These are phyloP conservation scores for Phalanger gymnotis DNA, from an alignment of 2,797 vertebrate species.

Conservation along the genomic window DNA sequence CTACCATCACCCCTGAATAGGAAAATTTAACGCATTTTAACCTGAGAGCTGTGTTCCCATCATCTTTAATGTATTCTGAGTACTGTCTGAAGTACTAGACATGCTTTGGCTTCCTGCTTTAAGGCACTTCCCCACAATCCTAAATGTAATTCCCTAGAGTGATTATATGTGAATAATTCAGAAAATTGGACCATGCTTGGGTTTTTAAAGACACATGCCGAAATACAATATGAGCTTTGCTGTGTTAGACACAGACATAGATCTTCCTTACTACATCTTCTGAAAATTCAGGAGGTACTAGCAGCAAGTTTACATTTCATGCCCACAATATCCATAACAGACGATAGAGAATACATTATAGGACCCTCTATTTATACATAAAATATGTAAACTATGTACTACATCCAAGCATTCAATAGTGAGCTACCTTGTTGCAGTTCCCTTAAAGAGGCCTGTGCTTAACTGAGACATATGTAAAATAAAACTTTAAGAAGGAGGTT, in stretches of 20 bases:
- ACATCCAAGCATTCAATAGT: not conserved
- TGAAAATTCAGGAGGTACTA: not conserved
- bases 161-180: slow-evolving; percentile 82
- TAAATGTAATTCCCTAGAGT: slow-evolving; percentile 77
- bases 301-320: not conserved
- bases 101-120: slow-evolving; percentile 77
- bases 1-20: slow-evolving; percentile 68
- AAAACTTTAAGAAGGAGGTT: too few species aligned
- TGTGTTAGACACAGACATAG: not conserved
- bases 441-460: too few species aligned
- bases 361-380: not conserved
- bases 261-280: slow-evolving; percentile 45
- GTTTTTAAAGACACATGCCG: slow-evolving; percentile 75
- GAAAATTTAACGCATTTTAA: slow-evolving; percentile 71
- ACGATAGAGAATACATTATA: not conserved
- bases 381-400: not conserved
- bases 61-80: slow-evolving; percentile 79
- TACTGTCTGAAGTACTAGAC: slow-evolving; percentile 67
- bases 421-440: not conserved
- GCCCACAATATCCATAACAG: not conserved
- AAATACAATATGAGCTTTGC: slow-evolving; percentile 78
- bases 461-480: too few species aligned
- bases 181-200: slow-evolving; percentile 77
- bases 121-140: slow-evolving; percentile 75
- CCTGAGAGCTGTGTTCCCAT: slow-evolving; percentile 64